Conservation (phyloP, 2,797 vertebrate species). For the Lophura swinhoii region DNA sequence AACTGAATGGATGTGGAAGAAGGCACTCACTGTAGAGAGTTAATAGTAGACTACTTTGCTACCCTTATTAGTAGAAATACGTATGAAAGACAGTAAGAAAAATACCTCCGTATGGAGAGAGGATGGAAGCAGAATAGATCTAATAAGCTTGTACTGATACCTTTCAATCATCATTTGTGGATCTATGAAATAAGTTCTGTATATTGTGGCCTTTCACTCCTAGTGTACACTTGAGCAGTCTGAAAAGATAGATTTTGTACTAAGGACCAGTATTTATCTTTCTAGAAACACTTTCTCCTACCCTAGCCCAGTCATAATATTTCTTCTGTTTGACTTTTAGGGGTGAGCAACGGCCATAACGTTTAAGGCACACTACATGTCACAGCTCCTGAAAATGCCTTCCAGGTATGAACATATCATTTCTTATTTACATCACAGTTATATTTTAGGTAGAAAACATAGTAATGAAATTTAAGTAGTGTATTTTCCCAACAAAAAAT, state of each 20-base stretch:
- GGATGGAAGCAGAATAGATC: not conserved
- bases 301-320: not conserved
- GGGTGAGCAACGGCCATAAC: accelerated
- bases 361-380: not conserved
- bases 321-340: not conserved
- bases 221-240: not conserved
- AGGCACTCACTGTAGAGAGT: not conserved
- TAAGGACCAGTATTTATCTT: not conserved
- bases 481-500: not conserved
- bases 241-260: not conserved
- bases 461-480: not conserved
- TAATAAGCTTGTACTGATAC: not conserved
- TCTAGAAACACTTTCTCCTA: not conserved
- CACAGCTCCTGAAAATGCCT: not conserved
- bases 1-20: not conserved
- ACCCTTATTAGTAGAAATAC: not conserved
- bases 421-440: not conserved
- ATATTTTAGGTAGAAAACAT: not conserved
- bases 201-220: not conserved
- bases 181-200: not conserved
- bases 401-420: not conserved
- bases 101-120: not conserved
- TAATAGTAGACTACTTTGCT: not conserved
- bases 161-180: not conserved
- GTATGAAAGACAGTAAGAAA: not conserved